Conservation (phyloP, 1,140 invertebrate species). For the Amphibalanus amphitrite region DNA sequence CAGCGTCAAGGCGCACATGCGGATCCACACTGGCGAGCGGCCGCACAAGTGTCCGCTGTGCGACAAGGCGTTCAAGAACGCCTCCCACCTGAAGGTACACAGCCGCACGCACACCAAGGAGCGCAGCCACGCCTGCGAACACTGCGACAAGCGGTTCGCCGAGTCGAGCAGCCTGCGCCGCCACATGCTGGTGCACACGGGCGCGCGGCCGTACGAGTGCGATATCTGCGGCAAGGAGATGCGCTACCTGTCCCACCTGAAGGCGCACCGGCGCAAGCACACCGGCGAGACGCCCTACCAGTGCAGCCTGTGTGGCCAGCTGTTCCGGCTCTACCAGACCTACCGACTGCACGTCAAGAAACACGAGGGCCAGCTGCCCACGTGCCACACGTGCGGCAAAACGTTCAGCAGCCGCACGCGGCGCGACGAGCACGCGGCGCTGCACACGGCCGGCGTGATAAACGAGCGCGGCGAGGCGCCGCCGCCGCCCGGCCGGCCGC, state of each 20-base stretch:
- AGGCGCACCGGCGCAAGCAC: slow-evolving; percentile 15
- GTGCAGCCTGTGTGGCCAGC: slow-evolving; percentile 15
- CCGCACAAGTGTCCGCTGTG: slow-evolving; percentile 22
- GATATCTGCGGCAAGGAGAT: slow-evolving; percentile 19
- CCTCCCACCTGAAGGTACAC: slow-evolving; percentile 6
- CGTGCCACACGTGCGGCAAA: slow-evolving; percentile 2
- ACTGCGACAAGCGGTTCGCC: slow-evolving; percentile 19
- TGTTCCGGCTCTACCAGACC: slow-evolving; percentile 14
- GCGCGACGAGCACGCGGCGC: background rate
- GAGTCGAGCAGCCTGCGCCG: slow-evolving; percentile 20
- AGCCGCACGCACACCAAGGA: slow-evolving; percentile 4
- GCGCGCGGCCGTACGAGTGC: slow-evolving; percentile 20
- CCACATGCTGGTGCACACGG: slow-evolving; percentile 21
- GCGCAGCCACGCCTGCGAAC: slow-evolving; percentile 14
- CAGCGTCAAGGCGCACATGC: slow-evolving; percentile 18
- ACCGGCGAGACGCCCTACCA: slow-evolving; percentile 15
- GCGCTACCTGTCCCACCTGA: slow-evolving; percentile 16
- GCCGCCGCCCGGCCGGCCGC: too few species aligned
- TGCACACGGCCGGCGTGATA: too few species aligned
- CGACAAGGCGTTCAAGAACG: slow-evolving; percentile 13
- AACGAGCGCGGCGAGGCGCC: too few species aligned
- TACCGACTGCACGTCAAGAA: slow-evolving; percentile 14
- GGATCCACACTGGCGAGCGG: too few species aligned
- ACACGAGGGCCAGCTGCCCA: slow-evolving; percentile 11
- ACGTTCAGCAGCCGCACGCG: background rate